Evolutionary conservation across 2,113 vertebrate genomes (phyloP).

Genomic region (Strix uralensis): DNA sequence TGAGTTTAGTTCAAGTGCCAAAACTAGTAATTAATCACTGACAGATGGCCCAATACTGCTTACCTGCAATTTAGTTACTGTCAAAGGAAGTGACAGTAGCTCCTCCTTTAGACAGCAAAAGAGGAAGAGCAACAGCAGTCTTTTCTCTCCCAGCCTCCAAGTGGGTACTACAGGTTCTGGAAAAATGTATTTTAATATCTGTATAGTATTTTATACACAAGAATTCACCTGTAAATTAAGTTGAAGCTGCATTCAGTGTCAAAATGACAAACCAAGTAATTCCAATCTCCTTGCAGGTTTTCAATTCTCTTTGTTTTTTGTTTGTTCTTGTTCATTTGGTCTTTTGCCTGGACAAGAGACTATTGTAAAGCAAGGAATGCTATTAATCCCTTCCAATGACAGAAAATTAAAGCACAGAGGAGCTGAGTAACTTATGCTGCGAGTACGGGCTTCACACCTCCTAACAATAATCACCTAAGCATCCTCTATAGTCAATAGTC

Average conservation of each 20-base stretch:
- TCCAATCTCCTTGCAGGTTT: not conserved
- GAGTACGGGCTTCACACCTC: not conserved
- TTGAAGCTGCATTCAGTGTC: not conserved
- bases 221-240: not conserved
- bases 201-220: not conserved
- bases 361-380: not conserved
- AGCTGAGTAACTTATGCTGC: not conserved
- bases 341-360: not conserved
- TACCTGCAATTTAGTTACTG: not conserved
- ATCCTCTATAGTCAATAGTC: not conserved
- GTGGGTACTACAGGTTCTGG: not conserved
- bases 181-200: not conserved
- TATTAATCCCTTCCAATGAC: not conserved
- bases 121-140: not conserved
- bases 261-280: not conserved
- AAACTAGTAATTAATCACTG: not conserved
- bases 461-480: not conserved
- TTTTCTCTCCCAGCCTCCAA: not conserved
- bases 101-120: not conserved
- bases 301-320: not conserved
- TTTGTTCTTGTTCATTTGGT: not conserved
- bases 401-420: not conserved
- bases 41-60: not conserved
- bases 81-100: not conserved
- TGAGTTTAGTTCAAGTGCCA: not conserved